A percentile compares a stretch with the other conserved stretches of the same genome.
These are phyloP conservation scores for Ia io DNA, from an alignment of 2,113 vertebrate genomes.

Conservation along the genomic window DNA sequence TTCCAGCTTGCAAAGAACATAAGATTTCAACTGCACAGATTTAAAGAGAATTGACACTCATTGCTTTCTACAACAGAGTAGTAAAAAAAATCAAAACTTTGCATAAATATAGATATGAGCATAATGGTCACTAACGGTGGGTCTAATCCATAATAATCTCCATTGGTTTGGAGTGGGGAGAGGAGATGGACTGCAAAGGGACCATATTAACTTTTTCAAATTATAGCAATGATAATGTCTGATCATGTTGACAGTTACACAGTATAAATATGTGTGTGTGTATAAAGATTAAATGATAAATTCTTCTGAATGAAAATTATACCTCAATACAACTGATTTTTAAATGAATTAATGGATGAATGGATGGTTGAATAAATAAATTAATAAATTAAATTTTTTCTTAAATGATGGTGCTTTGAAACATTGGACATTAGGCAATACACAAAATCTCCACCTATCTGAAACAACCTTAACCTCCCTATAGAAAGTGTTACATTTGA, in stretches of 20 bases:
- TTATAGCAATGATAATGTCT: neutral
- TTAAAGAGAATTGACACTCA: neutral
- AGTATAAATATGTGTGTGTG: neutral
- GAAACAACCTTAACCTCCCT: neutral
- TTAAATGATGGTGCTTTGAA: neutral
- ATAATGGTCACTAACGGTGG: neutral
- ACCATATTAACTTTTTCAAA: neutral
- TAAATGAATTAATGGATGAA: neutral
- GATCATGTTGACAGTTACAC: neutral
- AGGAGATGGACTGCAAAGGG: neutral
- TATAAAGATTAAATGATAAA: neutral
- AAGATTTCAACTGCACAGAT: constrained; percentile 30
- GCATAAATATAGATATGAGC: neutral
- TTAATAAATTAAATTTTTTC: neutral
- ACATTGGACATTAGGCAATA: neutral
- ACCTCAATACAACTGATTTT: neutral
- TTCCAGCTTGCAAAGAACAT: constrained; percentile 51
- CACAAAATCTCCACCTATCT: neutral
- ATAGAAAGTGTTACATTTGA: neutral
- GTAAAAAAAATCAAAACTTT: neutral
- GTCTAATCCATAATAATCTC: neutral
- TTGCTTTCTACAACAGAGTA: neutral
- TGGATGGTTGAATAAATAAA: neutral
- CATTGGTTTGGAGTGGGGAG: neutral
- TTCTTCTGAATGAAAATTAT: neutral